Evolutionary conservation across 2,888 invertebrate species (phyloP).

Genomic region (Ernsta delagoae): DNA sequence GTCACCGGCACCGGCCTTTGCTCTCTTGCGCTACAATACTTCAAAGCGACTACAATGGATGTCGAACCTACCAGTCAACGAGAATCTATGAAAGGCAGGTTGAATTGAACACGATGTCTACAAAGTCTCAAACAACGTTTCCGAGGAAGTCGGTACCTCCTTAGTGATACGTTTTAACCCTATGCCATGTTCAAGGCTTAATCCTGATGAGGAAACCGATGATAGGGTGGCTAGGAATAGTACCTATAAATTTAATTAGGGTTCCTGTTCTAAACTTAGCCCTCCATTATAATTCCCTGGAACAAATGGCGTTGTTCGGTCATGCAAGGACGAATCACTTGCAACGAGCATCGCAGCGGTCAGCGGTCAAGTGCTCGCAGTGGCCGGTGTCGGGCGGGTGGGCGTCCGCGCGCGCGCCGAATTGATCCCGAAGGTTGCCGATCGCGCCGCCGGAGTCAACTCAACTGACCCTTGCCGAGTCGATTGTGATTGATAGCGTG

Average conservation of each 20-base stretch:
- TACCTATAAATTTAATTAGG: no score
- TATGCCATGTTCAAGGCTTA: no score
- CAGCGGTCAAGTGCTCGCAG: conserved; percentile 17
- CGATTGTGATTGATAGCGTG: not conserved
- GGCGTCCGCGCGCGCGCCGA: conserved; percentile 16
- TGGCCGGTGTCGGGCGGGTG: conserved; percentile 6
- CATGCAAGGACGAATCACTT: conserved; percentile 32
- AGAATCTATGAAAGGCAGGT: not conserved
- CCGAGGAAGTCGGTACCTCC: no score
- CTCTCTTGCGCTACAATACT: conserved; percentile 14
- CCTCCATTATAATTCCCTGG: conserved; percentile 9
- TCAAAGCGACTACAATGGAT: conserved; percentile 1
- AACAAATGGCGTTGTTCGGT: not conserved
- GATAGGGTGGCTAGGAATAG: no score
- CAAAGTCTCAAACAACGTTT: not conserved
- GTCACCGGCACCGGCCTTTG: conserved; percentile 5
- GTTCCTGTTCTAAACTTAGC: conserved; percentile 20
- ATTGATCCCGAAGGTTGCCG: conserved; percentile 13
- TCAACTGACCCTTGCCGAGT: not conserved
- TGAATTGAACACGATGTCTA: not conserved
- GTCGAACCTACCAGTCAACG: not conserved
- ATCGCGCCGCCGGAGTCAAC: conserved; percentile 6
- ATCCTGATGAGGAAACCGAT: no score
- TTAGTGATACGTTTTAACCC: no score
- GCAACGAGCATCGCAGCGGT: conserved; percentile 4